These are phyloP conservation scores for Anabas testudineus DNA, from an alignment of 2,797 vertebrate genomes.

Conservation along the genomic window DNA sequence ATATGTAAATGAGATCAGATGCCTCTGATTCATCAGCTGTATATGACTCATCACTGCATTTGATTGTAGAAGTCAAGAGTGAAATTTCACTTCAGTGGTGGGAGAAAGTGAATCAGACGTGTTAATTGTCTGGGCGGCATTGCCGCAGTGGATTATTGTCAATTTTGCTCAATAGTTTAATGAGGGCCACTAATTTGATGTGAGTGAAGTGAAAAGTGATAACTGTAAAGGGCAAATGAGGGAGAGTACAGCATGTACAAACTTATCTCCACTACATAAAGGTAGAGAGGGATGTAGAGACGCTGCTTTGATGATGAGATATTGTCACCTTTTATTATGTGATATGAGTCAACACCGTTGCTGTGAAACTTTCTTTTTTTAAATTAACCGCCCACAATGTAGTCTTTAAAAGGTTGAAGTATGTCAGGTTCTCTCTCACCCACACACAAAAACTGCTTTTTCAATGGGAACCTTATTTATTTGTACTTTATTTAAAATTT, in stretches of 20 bases:
- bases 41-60: slow-evolving; percentile 36
- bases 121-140: slow-evolving; percentile 17
- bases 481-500: slow-evolving; percentile 4
- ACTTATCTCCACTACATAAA: background rate
- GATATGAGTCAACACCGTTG: slow-evolving; percentile 27
- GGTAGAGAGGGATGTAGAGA: background rate
- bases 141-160: slow-evolving; percentile 7
- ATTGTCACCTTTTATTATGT: slow-evolving; percentile 18
- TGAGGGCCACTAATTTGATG: slow-evolving; percentile 15
- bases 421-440: slow-evolving; percentile 17
- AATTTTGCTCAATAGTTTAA: slow-evolving; percentile 21
- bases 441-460: background rate
- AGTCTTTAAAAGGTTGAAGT: slow-evolving; percentile 34
- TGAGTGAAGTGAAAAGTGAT: slow-evolving; percentile 11
- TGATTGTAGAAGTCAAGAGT: slow-evolving; percentile 31
- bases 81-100: slow-evolving; percentile 33
- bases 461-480: slow-evolving; percentile 19
- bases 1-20: slow-evolving; percentile 44
- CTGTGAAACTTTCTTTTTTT: slow-evolving; percentile 24
- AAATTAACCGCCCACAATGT: slow-evolving; percentile 29
- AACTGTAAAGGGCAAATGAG: slow-evolving; percentile 18
- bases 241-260: slow-evolving; percentile 5
- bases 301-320: slow-evolving; percentile 4
- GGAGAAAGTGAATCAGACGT: slow-evolving; percentile 42
- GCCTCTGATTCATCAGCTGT: slow-evolving; percentile 45